phyloP scores from a whole-genome alignment of 2,888 invertebrate species.

The Prenolepis imparis region DNA sequence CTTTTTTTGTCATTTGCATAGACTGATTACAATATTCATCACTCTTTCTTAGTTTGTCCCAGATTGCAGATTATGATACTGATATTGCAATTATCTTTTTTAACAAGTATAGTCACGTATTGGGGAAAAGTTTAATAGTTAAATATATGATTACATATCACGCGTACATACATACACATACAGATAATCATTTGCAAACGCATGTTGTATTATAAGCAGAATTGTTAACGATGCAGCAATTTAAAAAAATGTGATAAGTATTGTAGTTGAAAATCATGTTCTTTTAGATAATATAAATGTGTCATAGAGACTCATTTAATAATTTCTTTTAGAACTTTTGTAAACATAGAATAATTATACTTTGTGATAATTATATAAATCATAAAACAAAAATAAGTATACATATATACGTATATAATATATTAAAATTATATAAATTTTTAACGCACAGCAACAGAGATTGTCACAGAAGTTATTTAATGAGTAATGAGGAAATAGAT shows the following conservation, averaged over 20 bases:
- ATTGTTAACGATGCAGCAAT: background rate
- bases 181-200: background rate
- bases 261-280: background rate
- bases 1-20: background rate
- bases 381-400: background rate
- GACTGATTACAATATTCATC: background rate
- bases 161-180: background rate
- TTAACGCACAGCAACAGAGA: background rate
- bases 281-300: background rate
- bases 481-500: background rate
- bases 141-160: constrained; percentile 15
- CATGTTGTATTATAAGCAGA: background rate
- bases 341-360: background rate
- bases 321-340: background rate
- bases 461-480: background rate
- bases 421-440: background rate
- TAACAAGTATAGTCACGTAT: background rate
- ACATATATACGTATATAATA: background rate
- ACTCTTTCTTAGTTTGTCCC: background rate
- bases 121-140: background rate
- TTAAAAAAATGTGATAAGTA: background rate
- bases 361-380: background rate
- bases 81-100: background rate
- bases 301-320: background rate
- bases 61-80: background rate